Base-by-base conservation (phyloP, 2,797 vertebrate genomes). In the Bufotes viridis region DNA sequence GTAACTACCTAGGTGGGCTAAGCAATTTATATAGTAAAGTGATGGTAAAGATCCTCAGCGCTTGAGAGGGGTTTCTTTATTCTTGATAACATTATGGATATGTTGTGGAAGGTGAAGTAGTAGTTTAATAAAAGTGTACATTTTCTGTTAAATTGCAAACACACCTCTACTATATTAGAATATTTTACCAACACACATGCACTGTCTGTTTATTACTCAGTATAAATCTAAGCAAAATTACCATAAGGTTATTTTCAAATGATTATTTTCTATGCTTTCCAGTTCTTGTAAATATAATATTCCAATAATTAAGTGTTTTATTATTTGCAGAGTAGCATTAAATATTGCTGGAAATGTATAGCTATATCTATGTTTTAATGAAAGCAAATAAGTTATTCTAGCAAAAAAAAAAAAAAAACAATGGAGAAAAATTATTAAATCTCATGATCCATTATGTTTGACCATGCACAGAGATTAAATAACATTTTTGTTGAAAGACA, bases 401-500 rank as follows among this genome's bases (percentile, higher is more conserved):
- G 74, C 3, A 72, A 87, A 34, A 29, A 29, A 29, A 29, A 29
- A 29, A 70, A 78, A 79, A 86, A 69, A 86, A 89, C 83, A 89
- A 85, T 78, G 81, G 61, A 80, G 79, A 90, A 67, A 83, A 91
- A 86, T 53, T 69, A 42, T 90, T 78, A 90, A 91, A 90, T 76
- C 69, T 87, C 88, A 57, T 55, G 72, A 86, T 85, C 90, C 80
- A 90, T 91, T 90, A 89, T 88, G 87, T 90, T 85, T 51, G 6
- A 90, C 83, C 81, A 58, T 79, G 14, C 83, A 85, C 88, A 75
- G 86, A 90, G 91, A 91, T 87, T 81, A 91, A 90, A 82, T 75
- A 82, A 24, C 24, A 82, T 91, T 92, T 90, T 85, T 86, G 53
- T 81, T 91, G 75, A 91, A 90, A 82, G 24, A 83, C 51, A 91